Percentiles rank a stretch among this genome's conserved stretches.
phyloP scores from a whole-genome alignment of 35 echinoderm and acorn worm species.

The Holothuria glaberrima region DNA sequence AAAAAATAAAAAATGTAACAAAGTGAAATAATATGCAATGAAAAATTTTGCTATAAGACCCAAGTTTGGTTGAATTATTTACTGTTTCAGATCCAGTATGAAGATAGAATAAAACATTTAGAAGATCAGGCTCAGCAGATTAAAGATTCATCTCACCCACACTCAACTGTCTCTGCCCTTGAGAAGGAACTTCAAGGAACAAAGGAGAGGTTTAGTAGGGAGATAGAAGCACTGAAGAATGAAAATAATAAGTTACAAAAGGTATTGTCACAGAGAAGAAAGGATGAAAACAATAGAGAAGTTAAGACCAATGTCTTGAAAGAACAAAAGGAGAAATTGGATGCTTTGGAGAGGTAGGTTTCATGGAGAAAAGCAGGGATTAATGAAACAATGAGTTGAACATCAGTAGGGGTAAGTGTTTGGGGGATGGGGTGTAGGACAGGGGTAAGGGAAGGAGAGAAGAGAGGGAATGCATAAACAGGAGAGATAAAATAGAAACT shows the following conservation, averaged over 20 bases:
- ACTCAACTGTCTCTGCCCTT: conserved; percentile 57
- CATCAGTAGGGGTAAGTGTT: neutral
- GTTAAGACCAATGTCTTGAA: neutral
- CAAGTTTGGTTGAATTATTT: neutral
- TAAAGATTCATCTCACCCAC: conserved; percentile 47
- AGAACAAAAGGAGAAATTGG: conserved; percentile 25
- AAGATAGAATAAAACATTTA: conserved; percentile 83
- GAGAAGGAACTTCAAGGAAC: conserved; percentile 77
- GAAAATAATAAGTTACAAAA: conserved; percentile 66
- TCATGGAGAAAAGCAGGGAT: neutral
- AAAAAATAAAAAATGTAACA: too few species aligned
- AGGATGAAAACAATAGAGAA: conserved; percentile 13
- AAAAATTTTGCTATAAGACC: too few species aligned
- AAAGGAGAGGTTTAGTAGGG: conserved; percentile 65
- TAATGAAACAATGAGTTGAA: neutral
- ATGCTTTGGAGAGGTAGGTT: conserved; percentile 34
- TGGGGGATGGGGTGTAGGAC: neutral
- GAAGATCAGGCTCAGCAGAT: conserved; percentile 56
- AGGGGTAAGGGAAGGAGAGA: too few species aligned
- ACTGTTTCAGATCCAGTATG: conserved; percentile 73
- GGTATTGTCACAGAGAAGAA: neutral
- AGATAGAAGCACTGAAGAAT: conserved; percentile 57
- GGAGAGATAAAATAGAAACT: too few species aligned
- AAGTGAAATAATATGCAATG: too few species aligned
- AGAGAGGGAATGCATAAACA: too few species aligned